Evolutionary conservation across 1,140 invertebrate genomes (phyloP).

Genomic region (Lasioglossum baleicum): DNA sequence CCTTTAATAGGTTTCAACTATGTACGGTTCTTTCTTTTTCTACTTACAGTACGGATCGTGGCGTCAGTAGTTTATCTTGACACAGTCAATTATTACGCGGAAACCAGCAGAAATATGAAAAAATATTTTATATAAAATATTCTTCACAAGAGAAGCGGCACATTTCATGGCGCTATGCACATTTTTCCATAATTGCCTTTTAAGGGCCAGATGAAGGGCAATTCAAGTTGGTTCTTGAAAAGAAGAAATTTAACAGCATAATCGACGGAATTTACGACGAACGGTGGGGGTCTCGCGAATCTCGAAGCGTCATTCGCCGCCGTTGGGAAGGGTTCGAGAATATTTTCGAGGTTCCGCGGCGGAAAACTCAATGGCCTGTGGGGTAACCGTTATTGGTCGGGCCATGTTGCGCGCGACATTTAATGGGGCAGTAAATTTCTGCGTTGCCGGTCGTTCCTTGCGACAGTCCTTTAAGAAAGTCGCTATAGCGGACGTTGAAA

Average conservation of each 20-base stretch:
- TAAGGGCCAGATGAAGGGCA: too few species aligned
- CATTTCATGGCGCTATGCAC: too few species aligned
- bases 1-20: too few species aligned
- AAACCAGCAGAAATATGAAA: too few species aligned
- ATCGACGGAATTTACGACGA: neutral
- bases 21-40: too few species aligned
- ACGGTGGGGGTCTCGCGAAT: neutral
- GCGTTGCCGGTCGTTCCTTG: constrained; percentile 37
- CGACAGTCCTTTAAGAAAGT: constrained; percentile 15
- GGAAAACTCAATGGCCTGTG: neutral
- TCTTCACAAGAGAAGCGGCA: too few species aligned
- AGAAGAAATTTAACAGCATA: neutral
- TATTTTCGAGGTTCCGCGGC: constrained; percentile 10
- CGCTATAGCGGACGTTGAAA: constrained; percentile 14
- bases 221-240: too few species aligned
- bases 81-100: too few species aligned
- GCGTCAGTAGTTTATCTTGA: too few species aligned
- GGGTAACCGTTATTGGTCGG: constrained; percentile 18
- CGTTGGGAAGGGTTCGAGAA: neutral
- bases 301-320: neutral
- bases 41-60: too few species aligned
- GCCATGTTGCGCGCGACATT: constrained; percentile 21
- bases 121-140: too few species aligned
- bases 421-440: constrained; percentile 50
- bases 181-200: too few species aligned